Conservation (phyloP, 2,797 vertebrate genomes). For the Catostomus latipinnis region DNA sequence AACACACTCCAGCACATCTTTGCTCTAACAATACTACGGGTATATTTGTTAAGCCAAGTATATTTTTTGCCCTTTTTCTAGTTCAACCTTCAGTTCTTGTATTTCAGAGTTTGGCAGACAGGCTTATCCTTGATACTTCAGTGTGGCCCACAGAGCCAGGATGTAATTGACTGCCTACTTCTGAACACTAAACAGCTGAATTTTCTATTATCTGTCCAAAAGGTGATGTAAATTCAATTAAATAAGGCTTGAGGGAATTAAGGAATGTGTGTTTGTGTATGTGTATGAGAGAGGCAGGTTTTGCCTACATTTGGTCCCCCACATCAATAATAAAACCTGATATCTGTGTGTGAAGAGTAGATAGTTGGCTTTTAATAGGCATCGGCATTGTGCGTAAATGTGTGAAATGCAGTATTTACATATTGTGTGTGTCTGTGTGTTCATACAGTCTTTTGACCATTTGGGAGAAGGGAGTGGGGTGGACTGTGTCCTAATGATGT, state of each 20-base stretch:
- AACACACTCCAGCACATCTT: slow-evolving; percentile 18
- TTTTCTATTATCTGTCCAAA: slow-evolving; percentile 47
- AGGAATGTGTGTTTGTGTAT: background rate
- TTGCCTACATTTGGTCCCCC: too few relatives aligned
- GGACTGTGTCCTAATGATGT: slow-evolving; percentile 79
- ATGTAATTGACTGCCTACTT: slow-evolving; percentile 57
- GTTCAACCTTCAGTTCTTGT: slow-evolving; percentile 60
- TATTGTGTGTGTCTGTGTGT: slow-evolving; percentile 20
- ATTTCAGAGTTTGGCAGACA: slow-evolving; percentile 56
- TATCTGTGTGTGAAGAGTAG: too few relatives aligned
- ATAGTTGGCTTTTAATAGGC: too few relatives aligned
- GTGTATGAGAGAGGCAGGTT: slow-evolving; percentile 25
- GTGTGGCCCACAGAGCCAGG: slow-evolving; percentile 45
- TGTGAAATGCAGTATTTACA: too few relatives aligned
- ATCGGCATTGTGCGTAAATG: too few relatives aligned
- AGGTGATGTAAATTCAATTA: slow-evolving; percentile 47
- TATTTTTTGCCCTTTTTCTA: slow-evolving; percentile 58
- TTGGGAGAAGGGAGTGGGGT: slow-evolving; percentile 30
- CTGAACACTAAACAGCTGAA: slow-evolving; percentile 39
- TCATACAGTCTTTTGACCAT: slow-evolving; percentile 51
- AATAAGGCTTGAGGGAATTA: slow-evolving; percentile 51
- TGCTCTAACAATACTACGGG: slow-evolving; percentile 48
- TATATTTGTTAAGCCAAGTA: slow-evolving; percentile 58
- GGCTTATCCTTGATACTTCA: slow-evolving; percentile 49
- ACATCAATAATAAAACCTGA: too few relatives aligned